Percentiles rank a stretch among this genome's conserved stretches.
Conservation (phyloP, 2,113 vertebrate species). For the Microtus richardsoni region DNA sequence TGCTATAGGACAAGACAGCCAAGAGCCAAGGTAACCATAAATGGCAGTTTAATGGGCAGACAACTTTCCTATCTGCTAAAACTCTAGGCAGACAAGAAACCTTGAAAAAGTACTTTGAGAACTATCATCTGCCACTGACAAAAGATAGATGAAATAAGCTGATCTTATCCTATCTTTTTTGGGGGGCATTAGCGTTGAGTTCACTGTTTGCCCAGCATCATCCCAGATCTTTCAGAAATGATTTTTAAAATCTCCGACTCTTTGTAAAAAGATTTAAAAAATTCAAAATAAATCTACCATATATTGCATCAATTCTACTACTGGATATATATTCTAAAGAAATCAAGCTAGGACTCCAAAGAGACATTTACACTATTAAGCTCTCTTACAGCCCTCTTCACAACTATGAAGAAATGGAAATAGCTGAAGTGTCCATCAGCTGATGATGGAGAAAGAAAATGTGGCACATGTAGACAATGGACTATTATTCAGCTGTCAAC, state of each 20-base stretch:
- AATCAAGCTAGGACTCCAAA: background rate
- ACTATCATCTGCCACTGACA: background rate
- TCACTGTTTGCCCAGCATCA: background rate
- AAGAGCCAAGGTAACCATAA: background rate
- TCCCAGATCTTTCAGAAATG: background rate
- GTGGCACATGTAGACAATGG: background rate
- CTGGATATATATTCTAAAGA: background rate
- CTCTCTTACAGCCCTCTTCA: background rate
- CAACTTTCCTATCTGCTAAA: background rate
- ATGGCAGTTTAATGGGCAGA: background rate
- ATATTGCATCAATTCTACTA: background rate
- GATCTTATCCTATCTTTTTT: background rate
- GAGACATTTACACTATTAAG: background rate
- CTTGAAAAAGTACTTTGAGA: slow-evolving; percentile 5
- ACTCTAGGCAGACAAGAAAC: background rate
- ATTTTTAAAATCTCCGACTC: background rate
- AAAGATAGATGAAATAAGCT: background rate
- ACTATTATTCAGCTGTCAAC: background rate
- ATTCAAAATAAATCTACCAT: background rate
- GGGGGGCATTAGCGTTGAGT: background rate
- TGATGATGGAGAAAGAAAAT: background rate
- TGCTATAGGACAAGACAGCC: background rate
- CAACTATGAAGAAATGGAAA: background rate
- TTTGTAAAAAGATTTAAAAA: background rate
- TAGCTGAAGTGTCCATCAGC: background rate